Evolutionary conservation across 2,113 vertebrate species (phyloP), one percentile per base, ranked within the genome.

Genomic region (Turnix velox): DNA sequence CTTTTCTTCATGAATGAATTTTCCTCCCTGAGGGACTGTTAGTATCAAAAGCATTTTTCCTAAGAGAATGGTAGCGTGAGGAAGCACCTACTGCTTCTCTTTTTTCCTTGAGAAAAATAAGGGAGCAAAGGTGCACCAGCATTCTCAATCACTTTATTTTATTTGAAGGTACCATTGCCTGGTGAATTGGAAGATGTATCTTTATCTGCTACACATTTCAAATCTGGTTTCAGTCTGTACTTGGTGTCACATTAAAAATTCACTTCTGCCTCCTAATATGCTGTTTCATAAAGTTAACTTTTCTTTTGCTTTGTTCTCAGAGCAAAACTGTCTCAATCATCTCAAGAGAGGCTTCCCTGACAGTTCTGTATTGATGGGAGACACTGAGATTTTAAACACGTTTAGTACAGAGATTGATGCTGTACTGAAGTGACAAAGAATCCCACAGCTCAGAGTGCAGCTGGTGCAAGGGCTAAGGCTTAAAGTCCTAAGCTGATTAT

Each of bases 1-100:
- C n/a, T 51, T 19, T 1, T 2, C 15, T 14, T 28, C 19, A 30
- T 0, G 4, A 71, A 42, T 31, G 3, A 7, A 14, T 57, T 73
- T 51, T 87, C 15, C 14, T 74, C 63, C 66, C 18, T n/a, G 16
- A 79, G 78, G 52, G 68, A 74, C n/a, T 58, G 43, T 16, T 42
- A 6, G 5, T 65, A 31, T 39, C 39, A 75, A 74, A 75, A 20
- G 5, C 7, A 43, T 87, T 79, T 79, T 18, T 87, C 24, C 20
- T 18, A 2, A 87, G 39, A 61, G 46, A 66, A 10, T 9, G 72
- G 33, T 7, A 43, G 4, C 10, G 24, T n/a, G 39, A 75, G 25
- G 14, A 75, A n/a, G 15, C n/a, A 54, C 27, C 19, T 68, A 18
- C 20, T 14, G 9, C 24, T 30, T 67, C 14, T 49, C 18, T 62